Base-by-base conservation (phyloP, 1,140 invertebrate genomes). In the Ceratina japonica region DNA sequence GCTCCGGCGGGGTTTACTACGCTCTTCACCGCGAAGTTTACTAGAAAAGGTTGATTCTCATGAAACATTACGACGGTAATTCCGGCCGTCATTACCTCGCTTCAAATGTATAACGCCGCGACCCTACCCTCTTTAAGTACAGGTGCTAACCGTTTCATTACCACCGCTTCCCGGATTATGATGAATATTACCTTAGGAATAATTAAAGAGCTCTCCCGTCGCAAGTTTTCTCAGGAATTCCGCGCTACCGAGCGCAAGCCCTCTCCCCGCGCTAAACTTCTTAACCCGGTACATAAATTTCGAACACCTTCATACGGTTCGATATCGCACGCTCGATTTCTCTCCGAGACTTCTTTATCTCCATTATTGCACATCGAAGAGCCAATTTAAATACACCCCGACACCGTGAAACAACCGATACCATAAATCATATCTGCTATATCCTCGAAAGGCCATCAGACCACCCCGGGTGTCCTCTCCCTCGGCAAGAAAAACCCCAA, bases 91-190 rank as follows among this genome's bases (percentile, higher is more conserved):
- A 37, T 31, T 20, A 69, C 0, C 5, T 24, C 20, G 18, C 24
- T 54, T 20, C 10, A 44, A 44, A 27, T 27, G 20, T 16, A 20
- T 20, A 69, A 15, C 0, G 16, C 24, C 37, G 18, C 27, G 18
- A 68, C 22, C 49, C 51, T n/a, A 13, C 16, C 27, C 22, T 54
- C 2, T 24, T 20, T 56, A 56, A 56, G 2, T 69, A 69, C 12
- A 31, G 66, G 22, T 54, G 66, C 12, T 69, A 70, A 70, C 27
- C 24, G 24, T 70, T 70, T 70, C 24, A 58, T 58, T 70, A 37
- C n/a, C 0, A 31, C 22, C 2, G 54, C 15, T 37, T 20, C 51
- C 24, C 52, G 18, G n/a, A 56, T 0, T 31, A 70, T 20, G 24
- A 15, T 37, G 52, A 69, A 31, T 13, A 69, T 69, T 56, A 37